These are phyloP conservation scores for Meloe dianella DNA, from an alignment of 2,888 invertebrate genomes.

Conservation along the genomic window DNA sequence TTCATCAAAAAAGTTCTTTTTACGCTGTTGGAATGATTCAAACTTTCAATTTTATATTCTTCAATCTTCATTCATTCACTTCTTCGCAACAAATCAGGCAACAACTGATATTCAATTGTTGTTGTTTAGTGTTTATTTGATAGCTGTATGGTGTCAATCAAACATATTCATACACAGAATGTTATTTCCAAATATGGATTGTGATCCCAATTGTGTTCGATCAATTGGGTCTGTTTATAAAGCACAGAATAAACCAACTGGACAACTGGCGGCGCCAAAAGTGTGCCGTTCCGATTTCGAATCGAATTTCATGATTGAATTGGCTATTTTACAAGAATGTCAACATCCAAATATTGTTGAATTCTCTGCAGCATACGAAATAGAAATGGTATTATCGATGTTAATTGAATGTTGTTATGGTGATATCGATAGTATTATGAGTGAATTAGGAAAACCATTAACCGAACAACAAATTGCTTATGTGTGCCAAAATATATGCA, in stretches of 20 bases:
- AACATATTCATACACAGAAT: too few relatives aligned
- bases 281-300: slow-evolving; percentile 97
- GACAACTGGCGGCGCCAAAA: slow-evolving; percentile 91
- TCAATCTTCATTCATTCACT: too few relatives aligned
- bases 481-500: slow-evolving; percentile 92
- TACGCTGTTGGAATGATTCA: too few relatives aligned
- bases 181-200: slow-evolving; percentile 93
- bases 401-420: slow-evolving; percentile 99
- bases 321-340: slow-evolving; percentile 95
- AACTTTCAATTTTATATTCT: too few relatives aligned
- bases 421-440: slow-evolving; percentile 99
- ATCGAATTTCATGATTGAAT: slow-evolving; percentile 98
- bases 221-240: slow-evolving; percentile 95
- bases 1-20: too few relatives aligned
- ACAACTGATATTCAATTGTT: too few relatives aligned
- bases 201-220: slow-evolving; percentile 88
- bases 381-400: slow-evolving; percentile 74
- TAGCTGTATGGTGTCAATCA: too few relatives aligned
- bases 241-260: slow-evolving; percentile 84
- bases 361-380: slow-evolving; percentile 90
- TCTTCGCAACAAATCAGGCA: too few relatives aligned
- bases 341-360: slow-evolving; percentile 95
- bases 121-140: too few relatives aligned
- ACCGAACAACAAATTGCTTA: slow-evolving; percentile 94
- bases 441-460: slow-evolving; percentile 95